Evolutionary conservation across 2,888 invertebrate genomes (phyloP), one percentile per base, ranked within the genome.

Genomic region (Crossocerus cetratus): DNA sequence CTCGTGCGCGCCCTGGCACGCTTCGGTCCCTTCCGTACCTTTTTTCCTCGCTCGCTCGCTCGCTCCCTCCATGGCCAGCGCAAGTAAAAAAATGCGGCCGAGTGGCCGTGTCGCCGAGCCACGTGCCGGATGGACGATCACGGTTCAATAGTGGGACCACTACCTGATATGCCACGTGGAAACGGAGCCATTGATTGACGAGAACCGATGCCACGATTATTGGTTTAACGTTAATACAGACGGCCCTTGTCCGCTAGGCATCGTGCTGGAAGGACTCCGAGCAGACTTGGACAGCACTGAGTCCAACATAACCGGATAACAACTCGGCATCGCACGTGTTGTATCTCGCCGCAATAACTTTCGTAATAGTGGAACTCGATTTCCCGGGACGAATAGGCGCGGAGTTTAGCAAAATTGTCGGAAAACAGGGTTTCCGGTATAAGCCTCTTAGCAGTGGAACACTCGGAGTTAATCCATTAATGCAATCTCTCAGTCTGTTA

Each of bases 31-130:
- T 75, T 49, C 71, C 32, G 56, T 54, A 55, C 45, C 69, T 67
- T 72, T 73, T 74, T 63, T 64, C n/a, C 21, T 54, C 1, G 65
- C 54, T 21, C 44, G 16, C 57, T 21, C 65, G 45, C 57, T 60
- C 49, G 16, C 67, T 60, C 76, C 67, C 58, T 66, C 76, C 67
- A 58, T 66, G 70, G 68, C 69, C 77, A 74, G 71, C 65, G 49
- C 45, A 22, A 57, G 32, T 55, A 66, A 69, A 79, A 81, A 82
- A 81, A 69, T 44, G 58, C 21, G 44, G 61, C 72, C 69, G 68
- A 78, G 78, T 77, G 67, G 62, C 66, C 69, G 49, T 74, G 73
- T 69, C 72, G 43, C 69, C 65, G 63, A 76, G 66, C 62, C 75
- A 62, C 69, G 77, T 61, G 80, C 65, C 80, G 68, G 72, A 56